A percentile compares a stretch with the other conserved stretches of the same genome.
Conservation (phyloP, 2,888 invertebrate species). For the Steinernema carpocapsae region DNA sequence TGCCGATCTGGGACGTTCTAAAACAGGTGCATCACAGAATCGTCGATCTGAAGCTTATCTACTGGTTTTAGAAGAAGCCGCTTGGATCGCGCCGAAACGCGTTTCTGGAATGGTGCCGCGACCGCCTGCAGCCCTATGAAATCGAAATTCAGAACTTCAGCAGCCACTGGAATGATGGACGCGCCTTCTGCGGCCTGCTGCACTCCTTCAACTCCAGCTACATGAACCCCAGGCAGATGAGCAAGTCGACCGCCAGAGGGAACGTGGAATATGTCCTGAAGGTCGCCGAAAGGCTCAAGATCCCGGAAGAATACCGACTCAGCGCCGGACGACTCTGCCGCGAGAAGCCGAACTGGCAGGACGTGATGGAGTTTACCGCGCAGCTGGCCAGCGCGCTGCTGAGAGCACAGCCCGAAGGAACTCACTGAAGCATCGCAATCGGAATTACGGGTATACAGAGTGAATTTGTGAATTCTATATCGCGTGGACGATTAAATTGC, state of each 20-base stretch:
- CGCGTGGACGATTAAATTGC: too few species aligned
- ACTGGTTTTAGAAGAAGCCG: neutral
- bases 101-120: conserved; percentile 7
- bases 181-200: neutral
- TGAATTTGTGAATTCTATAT: too few species aligned
- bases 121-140: neutral
- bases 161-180: conserved; percentile 24
- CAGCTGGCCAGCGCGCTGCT: conserved; percentile 14
- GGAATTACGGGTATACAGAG: neutral
- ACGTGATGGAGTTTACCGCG: conserved; percentile 18
- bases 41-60: neutral
- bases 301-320: neutral
- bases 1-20: neutral
- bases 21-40: neutral
- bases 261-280: conserved; percentile 10
- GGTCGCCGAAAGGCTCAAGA: neutral
- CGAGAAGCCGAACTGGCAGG: conserved; percentile 20
- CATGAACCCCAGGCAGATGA: neutral
- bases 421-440: too few species aligned
- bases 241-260: neutral
- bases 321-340: neutral
- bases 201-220: conserved; percentile 18
- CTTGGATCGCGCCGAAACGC: conserved; percentile 2
- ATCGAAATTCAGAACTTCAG: conserved; percentile 21
- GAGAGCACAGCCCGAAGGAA: neutral